A percentile compares a stretch with the other conserved stretches of the same genome.
phyloP scores from a whole-genome alignment of 2,888 invertebrate species.

The Stegana nigrithorax region DNA sequence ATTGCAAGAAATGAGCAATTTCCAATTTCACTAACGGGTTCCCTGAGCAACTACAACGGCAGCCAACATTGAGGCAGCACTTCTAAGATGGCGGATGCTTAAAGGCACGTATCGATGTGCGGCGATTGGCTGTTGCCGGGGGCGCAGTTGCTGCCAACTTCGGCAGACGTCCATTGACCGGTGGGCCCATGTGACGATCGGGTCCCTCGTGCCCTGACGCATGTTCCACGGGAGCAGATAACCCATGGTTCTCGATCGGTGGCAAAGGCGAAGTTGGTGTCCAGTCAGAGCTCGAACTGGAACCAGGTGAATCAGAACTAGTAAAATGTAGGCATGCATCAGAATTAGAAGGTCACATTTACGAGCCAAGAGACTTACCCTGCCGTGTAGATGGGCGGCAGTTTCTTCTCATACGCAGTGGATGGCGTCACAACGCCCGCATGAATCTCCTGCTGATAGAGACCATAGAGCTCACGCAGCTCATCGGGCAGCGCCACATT shows the following conservation, averaged over 20 bases:
- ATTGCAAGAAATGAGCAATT: constrained; percentile 40
- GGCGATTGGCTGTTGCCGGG: constrained; percentile 27
- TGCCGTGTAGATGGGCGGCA: constrained; percentile 68
- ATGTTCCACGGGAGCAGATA: constrained; percentile 32
- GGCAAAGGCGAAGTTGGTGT: constrained; percentile 67
- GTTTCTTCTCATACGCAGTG: constrained; percentile 64
- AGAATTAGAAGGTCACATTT: not conserved
- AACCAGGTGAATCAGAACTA: constrained; percentile 67
- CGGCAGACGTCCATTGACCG: constrained; percentile 64
- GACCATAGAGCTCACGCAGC: constrained; percentile 81
- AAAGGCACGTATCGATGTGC: constrained; percentile 43
- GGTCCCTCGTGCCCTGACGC: constrained; percentile 44
- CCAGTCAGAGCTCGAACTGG: constrained; percentile 69
- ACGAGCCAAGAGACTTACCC: constrained; percentile 60
- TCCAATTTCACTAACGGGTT: constrained; percentile 28
- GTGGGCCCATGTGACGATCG: constrained; percentile 66
- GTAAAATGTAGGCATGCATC: not conserved
- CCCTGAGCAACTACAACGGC: constrained; percentile 45
- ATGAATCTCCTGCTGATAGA: constrained; percentile 90
- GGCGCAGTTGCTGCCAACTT: constrained; percentile 47
- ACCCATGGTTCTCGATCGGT: constrained; percentile 45
- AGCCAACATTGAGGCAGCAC: not conserved
- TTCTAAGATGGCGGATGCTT: constrained; percentile 45
- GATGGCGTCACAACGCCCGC: constrained; percentile 74
- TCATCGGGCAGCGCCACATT: constrained; percentile 80